Conservation (phyloP, 2,113 vertebrate species). For the Cyanoramphus novaezelandiae region DNA sequence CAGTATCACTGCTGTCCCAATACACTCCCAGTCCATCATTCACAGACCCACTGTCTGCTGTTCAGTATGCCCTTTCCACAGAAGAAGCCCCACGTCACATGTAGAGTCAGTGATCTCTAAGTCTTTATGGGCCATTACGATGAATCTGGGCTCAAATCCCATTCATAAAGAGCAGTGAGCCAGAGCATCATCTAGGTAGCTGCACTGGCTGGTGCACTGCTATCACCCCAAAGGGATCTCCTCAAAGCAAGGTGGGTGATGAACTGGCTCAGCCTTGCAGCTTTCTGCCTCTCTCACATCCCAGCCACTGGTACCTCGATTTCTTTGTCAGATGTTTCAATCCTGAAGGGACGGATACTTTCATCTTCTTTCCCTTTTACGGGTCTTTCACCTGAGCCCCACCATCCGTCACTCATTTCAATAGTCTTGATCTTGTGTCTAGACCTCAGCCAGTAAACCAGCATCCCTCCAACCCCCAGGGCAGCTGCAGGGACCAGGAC, state of each 20-base stretch:
- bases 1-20: not conserved
- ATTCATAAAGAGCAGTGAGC: not conserved
- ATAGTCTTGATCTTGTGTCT: conserved; percentile 70
- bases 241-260: not conserved
- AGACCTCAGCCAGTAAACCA: conserved; percentile 72
- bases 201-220: not conserved
- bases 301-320: not conserved
- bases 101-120: not conserved
- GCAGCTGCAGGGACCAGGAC: conserved; percentile 63
- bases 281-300: not conserved
- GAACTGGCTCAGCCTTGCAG: not conserved
- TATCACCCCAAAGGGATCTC: not conserved
- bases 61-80: rapidly evolving
- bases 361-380: not conserved
- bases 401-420: conserved; percentile 86
- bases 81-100: not conserved
- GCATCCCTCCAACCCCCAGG: conserved; percentile 72
- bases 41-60: not conserved
- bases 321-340: conserved; percentile 18
- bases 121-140: not conserved
- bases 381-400: conserved; percentile 71
- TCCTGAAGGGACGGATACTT: conserved; percentile 10
- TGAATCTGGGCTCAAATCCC: not conserved
- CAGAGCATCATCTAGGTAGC: not conserved
- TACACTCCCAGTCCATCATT: not conserved